Evolutionary conservation across 2,888 invertebrate genomes (phyloP).

Genomic region (Xestia xanthographa): DNA sequence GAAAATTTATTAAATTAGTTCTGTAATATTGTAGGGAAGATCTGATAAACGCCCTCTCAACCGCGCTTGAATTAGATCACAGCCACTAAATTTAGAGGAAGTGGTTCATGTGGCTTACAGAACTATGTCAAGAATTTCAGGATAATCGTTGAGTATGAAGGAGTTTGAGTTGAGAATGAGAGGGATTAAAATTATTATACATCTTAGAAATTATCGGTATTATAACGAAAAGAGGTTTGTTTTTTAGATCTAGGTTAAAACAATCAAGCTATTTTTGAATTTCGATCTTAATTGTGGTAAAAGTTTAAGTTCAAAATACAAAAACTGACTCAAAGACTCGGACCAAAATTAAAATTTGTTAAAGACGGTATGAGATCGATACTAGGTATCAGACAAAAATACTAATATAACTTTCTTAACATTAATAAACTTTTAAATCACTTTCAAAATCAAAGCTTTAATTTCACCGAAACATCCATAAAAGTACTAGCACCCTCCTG

Average conservation of each 20-base stretch:
- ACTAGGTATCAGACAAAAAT: not conserved
- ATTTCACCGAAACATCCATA: conserved; percentile 18
- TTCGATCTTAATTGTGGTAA: not conserved
- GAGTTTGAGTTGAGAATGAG: no score
- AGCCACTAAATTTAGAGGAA: no score
- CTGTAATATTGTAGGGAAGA: not conserved
- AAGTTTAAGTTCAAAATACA: not conserved
- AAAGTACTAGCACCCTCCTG: conserved; percentile 21
- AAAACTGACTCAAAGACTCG: not conserved
- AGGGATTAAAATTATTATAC: not conserved
- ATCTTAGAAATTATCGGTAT: not conserved
- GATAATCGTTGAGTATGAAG: not conserved
- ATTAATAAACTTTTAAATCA: not conserved
- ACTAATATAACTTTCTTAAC: not conserved
- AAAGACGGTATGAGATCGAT: not conserved
- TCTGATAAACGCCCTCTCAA: not conserved
- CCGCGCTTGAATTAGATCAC: no score
- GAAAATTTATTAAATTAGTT: not conserved
- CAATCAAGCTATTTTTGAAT: not conserved
- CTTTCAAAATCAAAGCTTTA: conserved; percentile 20
- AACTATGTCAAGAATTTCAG: not conserved
- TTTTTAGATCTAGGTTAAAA: not conserved
- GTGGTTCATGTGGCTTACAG: not conserved
- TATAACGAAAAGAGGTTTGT: not conserved
- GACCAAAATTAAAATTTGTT: not conserved